Base-by-base conservation (phyloP, 2,888 invertebrate species). In the Volucella inanis region DNA sequence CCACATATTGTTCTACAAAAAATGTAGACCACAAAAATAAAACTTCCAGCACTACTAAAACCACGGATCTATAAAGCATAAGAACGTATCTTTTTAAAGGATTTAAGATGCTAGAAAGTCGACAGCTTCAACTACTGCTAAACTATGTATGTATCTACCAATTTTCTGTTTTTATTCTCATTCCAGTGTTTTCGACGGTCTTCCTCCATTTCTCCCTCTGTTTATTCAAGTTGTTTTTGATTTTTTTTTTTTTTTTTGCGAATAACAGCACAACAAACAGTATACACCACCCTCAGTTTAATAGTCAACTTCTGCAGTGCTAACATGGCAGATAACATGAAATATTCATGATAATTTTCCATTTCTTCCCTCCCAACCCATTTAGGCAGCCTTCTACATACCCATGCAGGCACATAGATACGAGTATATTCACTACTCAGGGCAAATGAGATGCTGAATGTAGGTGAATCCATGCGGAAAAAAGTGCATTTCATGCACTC, bases 391-490 rank as follows among this genome's bases (percentile, higher is more conserved):
- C 41, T 4, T 49, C 0, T 9, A 12, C 10, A 31, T 11, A 41
- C 55, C 57, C 39, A 71, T 11, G 57, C n/a, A 65, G 11, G 22
- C 41, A 38, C 47, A 8, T 49, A 64, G 54, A 38, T 10, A 70
- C 47, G 31, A 31, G 31, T 31, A 31, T 31, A 31, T 6, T 31
- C 31, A 31, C 31, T 31, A 6, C 31, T 31, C 45, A 15, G 12
- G 9, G 52, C 50, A 70, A 43, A 74, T 71, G 54, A 76, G 52
- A 64, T 59, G 64, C 74, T 78, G 14, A 78, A 83, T 78, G 62
- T 64, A 64, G 83, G 75, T 74, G 79, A 84, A 65, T 84, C 47
- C 39, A 78, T 64, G 74, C 14, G 68, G 55, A 64, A 78, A 78
- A 77, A 68, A 61, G 10, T 81, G 75, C 68, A 81, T 70, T 72